phyloP scores from a whole-genome alignment of 2,113 vertebrate genomes.

The Pogona vitticeps region DNA sequence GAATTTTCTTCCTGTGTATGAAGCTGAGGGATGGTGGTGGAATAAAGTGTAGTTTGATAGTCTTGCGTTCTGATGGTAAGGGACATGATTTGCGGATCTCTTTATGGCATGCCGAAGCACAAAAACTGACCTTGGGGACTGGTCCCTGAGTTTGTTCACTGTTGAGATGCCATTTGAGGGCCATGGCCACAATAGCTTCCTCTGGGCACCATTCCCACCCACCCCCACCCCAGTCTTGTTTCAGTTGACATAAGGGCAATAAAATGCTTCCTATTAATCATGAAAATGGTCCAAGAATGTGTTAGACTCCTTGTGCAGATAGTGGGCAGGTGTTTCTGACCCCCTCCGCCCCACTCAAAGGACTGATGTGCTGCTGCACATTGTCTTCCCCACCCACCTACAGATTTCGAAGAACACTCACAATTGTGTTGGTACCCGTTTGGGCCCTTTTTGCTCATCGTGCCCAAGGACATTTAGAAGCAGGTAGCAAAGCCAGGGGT shows the following conservation, averaged over 20 bases:
- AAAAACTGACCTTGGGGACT: background rate
- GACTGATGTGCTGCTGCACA: background rate
- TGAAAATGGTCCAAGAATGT: background rate
- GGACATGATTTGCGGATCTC: no score
- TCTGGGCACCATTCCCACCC: no score
- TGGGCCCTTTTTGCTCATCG: background rate
- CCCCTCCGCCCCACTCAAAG: background rate
- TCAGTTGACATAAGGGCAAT: background rate
- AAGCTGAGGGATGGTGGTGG: no score
- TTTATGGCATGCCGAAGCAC: background rate
- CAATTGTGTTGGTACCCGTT: background rate
- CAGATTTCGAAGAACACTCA: background rate
- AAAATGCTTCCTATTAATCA: background rate
- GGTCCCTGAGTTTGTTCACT: background rate
- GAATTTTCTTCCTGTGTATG: no score
- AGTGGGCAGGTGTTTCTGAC: no score
- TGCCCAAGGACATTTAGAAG: accelerated
- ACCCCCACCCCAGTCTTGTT: background rate
- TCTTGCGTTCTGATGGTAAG: no score
- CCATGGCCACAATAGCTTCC: background rate
- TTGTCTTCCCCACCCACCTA: background rate
- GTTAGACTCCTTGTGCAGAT: background rate
- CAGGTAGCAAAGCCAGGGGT: background rate
- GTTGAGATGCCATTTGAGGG: background rate
- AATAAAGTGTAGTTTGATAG: no score